A percentile compares a stretch with the other conserved stretches of the same genome.
phyloP scores from a whole-genome alignment of 2,888 invertebrate species.

The Calliopum simillimum region DNA sequence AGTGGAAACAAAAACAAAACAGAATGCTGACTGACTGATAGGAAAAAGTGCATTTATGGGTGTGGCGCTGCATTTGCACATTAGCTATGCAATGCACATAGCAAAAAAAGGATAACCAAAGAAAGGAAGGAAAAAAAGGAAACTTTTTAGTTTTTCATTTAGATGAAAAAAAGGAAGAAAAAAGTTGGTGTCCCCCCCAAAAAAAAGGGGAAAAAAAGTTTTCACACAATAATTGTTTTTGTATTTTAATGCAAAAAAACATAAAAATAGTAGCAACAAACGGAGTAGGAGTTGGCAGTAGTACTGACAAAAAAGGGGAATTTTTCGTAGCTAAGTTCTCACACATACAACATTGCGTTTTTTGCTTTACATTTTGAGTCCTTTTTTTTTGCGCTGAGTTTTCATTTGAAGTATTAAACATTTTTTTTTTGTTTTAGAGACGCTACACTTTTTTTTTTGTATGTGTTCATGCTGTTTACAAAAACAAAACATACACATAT shows the following conservation, averaged over 20 bases:
- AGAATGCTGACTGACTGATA: neutral
- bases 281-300: no score
- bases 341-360: neutral
- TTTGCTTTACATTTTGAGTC: slow-evolving; percentile 10
- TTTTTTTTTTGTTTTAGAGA: slow-evolving; percentile 11
- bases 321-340: neutral
- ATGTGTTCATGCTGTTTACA: slow-evolving; percentile 40
- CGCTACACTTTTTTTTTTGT: slow-evolving; percentile 28
- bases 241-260: neutral
- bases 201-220: neutral
- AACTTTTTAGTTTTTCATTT: neutral
- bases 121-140: neutral
- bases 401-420: slow-evolving; percentile 15
- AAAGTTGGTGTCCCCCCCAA: no score
- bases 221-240: neutral
- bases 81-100: slow-evolving; percentile 28
- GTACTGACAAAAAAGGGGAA: no score
- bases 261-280: neutral
- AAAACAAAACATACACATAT: slow-evolving; percentile 35
- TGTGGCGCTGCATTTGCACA: slow-evolving; percentile 54
- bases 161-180: neutral
- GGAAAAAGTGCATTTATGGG: slow-evolving; percentile 62
- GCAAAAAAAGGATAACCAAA: neutral
- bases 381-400: slow-evolving; percentile 6
- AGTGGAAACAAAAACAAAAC: slow-evolving; percentile 39